A percentile compares a stretch with the other conserved stretches of the same genome.
These are phyloP conservation scores for Rambutsinella grinnellia DNA, from an alignment of 2,888 invertebrate species.

Conservation along the genomic window DNA sequence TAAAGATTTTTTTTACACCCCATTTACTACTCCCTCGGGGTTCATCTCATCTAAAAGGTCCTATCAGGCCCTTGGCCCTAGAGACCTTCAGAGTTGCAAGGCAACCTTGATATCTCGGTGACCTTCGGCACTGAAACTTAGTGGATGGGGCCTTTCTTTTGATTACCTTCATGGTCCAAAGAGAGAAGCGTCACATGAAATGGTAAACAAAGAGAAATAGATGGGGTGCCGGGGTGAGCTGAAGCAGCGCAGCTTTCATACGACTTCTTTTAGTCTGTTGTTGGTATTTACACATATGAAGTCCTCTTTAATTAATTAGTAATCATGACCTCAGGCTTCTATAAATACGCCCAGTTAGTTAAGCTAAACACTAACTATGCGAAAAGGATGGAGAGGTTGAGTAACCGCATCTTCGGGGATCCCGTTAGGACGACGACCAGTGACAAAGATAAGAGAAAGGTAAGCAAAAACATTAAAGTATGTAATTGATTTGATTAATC, in stretches of 20 bases:
- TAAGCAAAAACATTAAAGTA: neutral
- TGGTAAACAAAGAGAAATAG: no score
- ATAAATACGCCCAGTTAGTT: conserved; percentile 44
- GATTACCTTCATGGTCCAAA: no score
- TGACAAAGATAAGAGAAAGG: neutral
- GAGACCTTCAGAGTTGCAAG: no score
- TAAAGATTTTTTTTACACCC: neutral
- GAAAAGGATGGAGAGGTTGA: conserved; percentile 46
- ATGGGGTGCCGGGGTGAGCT: neutral
- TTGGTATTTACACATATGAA: no score
- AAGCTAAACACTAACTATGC: conserved; percentile 48
- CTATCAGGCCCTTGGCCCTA: no score
- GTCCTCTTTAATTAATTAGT: neutral
- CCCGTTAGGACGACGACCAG: conserved; percentile 37
- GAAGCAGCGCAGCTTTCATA: neutral
- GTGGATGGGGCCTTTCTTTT: no score
- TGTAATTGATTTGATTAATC: neutral
- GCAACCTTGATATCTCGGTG: no score
- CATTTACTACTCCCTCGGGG: no score
- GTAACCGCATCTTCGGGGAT: conserved; percentile 55
- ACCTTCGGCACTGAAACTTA: no score
- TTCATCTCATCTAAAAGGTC: no score
- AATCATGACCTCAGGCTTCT: conserved; percentile 27
- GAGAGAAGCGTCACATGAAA: no score
- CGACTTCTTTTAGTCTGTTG: neutral